phyloP scores from a whole-genome alignment of 2,888 invertebrate species.

The Heteropelma amictum region DNA sequence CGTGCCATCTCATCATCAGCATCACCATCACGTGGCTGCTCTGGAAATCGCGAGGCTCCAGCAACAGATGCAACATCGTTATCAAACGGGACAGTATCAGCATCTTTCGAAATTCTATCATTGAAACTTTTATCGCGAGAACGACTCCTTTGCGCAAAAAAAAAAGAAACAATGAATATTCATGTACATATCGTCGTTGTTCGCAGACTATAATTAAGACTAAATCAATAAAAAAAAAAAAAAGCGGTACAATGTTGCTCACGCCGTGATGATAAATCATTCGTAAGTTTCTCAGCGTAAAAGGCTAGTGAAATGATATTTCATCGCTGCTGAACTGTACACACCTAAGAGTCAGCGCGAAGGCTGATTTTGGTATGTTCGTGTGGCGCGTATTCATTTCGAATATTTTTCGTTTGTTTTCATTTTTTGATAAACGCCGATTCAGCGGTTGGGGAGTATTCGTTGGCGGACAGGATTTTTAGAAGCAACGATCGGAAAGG shows the following conservation, averaged over 20 bases:
- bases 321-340: conserved; percentile 41
- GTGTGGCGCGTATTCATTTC: too few relatives aligned
- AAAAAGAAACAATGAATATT: background rate
- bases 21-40: conserved; percentile 53
- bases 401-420: background rate
- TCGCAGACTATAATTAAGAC: too few relatives aligned
- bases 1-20: conserved; percentile 41
- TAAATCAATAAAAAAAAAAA: background rate
- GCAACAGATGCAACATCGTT: conserved; percentile 51
- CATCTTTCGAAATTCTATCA: conserved; percentile 50
- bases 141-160: background rate
- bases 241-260: conserved; percentile 44
- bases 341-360: too few relatives aligned
- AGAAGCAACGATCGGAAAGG: background rate
- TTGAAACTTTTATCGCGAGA: background rate
- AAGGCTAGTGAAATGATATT: conserved; percentile 57
- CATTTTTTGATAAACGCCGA: too few relatives aligned
- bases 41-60: conserved; percentile 58
- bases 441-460: too few relatives aligned
- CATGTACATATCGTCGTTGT: too few relatives aligned
- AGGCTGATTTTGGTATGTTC: too few relatives aligned
- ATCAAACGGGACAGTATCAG: conserved; percentile 30
- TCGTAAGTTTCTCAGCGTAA: conserved; percentile 5
- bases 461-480: background rate
- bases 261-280: background rate